Evolutionary conservation across 2,113 vertebrate species (phyloP).

Genomic region (Bettongia penicillata): DNA sequence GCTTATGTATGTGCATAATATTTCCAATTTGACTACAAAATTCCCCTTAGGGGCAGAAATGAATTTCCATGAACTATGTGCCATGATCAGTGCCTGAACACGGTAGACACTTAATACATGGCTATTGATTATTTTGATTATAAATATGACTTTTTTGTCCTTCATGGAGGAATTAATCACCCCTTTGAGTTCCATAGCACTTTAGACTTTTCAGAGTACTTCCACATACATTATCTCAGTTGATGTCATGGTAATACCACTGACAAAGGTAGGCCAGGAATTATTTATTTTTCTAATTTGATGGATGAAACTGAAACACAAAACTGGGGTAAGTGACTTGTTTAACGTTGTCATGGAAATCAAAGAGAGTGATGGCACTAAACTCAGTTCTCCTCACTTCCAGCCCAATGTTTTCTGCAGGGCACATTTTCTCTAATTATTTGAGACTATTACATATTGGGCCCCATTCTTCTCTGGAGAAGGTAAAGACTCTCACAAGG

Average conservation of each 20-base stretch:
- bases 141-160: not conserved
- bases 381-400: not conserved
- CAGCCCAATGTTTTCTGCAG: constrained; percentile 2
- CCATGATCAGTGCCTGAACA: not conserved
- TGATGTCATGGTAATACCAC: not conserved
- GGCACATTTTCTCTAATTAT: not conserved
- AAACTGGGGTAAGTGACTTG: not conserved
- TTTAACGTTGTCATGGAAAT: not conserved
- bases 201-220: not conserved
- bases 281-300: not conserved
- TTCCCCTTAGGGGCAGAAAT: not conserved
- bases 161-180: not conserved
- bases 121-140: not conserved
- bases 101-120: not conserved
- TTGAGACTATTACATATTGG: not conserved
- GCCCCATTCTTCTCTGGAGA: not conserved
- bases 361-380: not conserved
- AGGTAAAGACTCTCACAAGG: not conserved
- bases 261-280: not conserved
- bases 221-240: not conserved
- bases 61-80: not conserved
- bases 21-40: not conserved
- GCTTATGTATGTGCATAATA: not conserved
- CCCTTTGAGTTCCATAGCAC: not conserved
- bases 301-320: constrained; percentile 4